Percentiles rank a stretch among this genome's conserved stretches.
Conservation (phyloP, 2,888 invertebrate genomes). For the Drosophila kuntzei region DNA sequence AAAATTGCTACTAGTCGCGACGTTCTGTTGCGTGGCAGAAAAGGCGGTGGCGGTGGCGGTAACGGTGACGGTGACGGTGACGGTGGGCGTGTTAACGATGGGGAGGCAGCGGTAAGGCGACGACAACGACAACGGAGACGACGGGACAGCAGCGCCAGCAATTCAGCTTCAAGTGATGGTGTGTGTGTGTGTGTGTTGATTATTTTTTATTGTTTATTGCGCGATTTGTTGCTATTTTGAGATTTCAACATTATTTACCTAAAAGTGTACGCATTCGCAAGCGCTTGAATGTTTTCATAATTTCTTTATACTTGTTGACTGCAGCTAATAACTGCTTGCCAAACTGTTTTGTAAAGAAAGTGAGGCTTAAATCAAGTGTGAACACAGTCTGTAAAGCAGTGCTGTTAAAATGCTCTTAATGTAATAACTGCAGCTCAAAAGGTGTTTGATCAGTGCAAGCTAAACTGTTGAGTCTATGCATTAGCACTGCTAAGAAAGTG, state of each 20-base stretch:
- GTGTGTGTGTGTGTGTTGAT: constrained; percentile 42
- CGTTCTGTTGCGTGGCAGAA: constrained; percentile 68
- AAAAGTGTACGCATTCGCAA: background rate
- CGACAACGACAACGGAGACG: constrained; percentile 43
- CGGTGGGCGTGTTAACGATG: constrained; percentile 24
- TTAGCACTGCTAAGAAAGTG: constrained; percentile 7
- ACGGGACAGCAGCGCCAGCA: constrained; percentile 61
- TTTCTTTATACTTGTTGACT: constrained; percentile 10
- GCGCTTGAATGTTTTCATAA: background rate
- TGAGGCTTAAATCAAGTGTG: background rate
- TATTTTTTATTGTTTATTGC: constrained; percentile 43
- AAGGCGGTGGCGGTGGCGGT: constrained; percentile 30
- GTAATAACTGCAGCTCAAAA: constrained; percentile 7
- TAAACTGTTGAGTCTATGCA: constrained; percentile 27
- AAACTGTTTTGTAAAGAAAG: constrained; percentile 36
- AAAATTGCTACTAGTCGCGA: constrained; percentile 73
- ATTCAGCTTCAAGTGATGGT: constrained; percentile 73
- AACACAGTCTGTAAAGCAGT: background rate
- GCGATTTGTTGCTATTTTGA: constrained; percentile 36
- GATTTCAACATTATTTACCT: constrained; percentile 36
- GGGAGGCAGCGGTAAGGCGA: constrained; percentile 20
- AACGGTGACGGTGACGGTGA: constrained; percentile 1
- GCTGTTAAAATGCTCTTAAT: background rate
- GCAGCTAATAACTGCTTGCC: constrained; percentile 11
- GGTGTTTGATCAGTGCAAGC: constrained; percentile 15